These are phyloP conservation scores for Leptodirus hochenwartii DNA, from an alignment of 2,888 invertebrate species.

Conservation along the genomic window DNA sequence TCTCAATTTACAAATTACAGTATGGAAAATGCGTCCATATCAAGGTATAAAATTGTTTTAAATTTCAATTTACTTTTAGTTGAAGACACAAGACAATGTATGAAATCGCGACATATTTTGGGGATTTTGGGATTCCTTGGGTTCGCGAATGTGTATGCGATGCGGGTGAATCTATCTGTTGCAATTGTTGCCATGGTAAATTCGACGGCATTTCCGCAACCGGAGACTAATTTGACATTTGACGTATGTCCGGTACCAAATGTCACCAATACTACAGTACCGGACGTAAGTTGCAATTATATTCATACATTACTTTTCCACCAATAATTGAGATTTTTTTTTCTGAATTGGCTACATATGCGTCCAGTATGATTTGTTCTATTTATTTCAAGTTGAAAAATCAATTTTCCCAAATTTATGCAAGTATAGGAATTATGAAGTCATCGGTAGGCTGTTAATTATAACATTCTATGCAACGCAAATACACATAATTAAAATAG, in stretches of 20 bases:
- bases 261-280: slow-evolving; percentile 25
- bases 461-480: no score
- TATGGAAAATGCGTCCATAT: no score
- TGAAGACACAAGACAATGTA: slow-evolving; percentile 44
- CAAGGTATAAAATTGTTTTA: no score
- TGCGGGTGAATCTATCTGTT: slow-evolving; percentile 80
- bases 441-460: no score
- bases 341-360: no score
- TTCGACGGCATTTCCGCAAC: slow-evolving; percentile 39
- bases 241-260: slow-evolving; percentile 40
- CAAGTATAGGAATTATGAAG: no score
- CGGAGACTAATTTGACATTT: slow-evolving; percentile 34
- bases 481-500: no score
- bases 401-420: no score
- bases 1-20: no score
- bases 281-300: slow-evolving; percentile 15
- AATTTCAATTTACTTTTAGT: slow-evolving; percentile 20
- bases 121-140: slow-evolving; percentile 76
- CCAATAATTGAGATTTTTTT: neutral
- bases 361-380: no score
- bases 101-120: slow-evolving; percentile 58
- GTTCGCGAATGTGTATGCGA: slow-evolving; percentile 76
- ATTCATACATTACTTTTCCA: slow-evolving; percentile 1
- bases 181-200: slow-evolving; percentile 93
- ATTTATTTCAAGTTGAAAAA: no score